phyloP scores from a whole-genome alignment of 2,113 vertebrate genomes.

The Pterocles orientalis region DNA sequence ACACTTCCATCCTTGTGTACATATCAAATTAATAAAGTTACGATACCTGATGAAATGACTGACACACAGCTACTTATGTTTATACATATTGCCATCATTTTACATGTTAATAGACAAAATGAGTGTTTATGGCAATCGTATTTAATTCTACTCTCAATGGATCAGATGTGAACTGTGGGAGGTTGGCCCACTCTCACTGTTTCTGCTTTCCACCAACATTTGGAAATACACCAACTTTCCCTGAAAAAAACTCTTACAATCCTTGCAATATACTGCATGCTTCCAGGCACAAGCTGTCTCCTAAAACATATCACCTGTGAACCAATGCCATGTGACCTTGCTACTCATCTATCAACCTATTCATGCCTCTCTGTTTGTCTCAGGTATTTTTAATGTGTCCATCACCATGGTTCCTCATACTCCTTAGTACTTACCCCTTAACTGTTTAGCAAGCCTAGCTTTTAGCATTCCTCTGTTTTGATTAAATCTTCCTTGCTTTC shows the following conservation, averaged over 20 bases:
- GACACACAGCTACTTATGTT: conserved; percentile 23
- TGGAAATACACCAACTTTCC: conserved; percentile 38
- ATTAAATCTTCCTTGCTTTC: neutral
- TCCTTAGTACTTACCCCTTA: neutral
- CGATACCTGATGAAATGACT: neutral
- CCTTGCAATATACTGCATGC: neutral
- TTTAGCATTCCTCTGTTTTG: neutral
- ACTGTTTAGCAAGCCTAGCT: neutral
- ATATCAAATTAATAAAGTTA: neutral
- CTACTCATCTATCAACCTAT: conserved; percentile 4
- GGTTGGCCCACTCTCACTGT: neutral
- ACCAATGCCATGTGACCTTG: neutral
- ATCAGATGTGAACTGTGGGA: conserved; percentile 48
- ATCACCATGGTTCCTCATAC: neutral
- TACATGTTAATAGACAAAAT: conserved; percentile 1
- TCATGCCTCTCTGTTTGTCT: neutral
- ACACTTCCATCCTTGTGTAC: neutral
- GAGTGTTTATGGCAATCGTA: neutral
- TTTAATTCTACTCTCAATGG: neutral
- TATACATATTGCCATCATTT: conserved; percentile 24
- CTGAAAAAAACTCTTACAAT: neutral
- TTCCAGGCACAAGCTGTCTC: conserved; percentile 27
- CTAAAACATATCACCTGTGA: conserved; percentile 18
- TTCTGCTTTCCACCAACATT: conserved; percentile 16
- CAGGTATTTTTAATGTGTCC: conserved; percentile 1